These are phyloP conservation scores for Ramphastos sulfuratus DNA, from an alignment of 2,113 vertebrate genomes.

Conservation along the genomic window DNA sequence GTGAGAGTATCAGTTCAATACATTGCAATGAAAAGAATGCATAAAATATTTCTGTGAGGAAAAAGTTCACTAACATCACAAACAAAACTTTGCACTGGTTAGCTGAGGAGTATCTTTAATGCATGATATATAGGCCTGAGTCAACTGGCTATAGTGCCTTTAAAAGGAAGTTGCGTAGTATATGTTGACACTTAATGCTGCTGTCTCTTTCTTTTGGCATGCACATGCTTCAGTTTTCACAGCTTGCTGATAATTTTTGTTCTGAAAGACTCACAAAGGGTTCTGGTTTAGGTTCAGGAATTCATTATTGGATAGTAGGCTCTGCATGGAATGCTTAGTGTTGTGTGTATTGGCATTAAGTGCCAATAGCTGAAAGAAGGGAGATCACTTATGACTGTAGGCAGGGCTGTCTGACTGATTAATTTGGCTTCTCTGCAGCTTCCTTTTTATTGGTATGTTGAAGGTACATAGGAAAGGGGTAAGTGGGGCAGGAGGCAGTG, in stretches of 20 bases:
- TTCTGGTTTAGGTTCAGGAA: neutral
- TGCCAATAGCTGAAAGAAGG: neutral
- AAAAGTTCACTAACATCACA: neutral
- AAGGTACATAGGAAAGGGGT: neutral
- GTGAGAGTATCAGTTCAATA: neutral
- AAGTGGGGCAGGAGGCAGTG: neutral
- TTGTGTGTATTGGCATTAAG: neutral
- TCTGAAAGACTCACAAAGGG: neutral
- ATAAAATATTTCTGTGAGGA: neutral
- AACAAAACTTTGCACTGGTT: neutral
- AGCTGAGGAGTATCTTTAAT: neutral
- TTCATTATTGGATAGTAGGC: rapidly evolving
- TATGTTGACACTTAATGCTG: neutral
- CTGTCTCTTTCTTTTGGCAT: neutral
- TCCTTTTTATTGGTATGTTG: neutral
- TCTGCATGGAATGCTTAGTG: neutral
- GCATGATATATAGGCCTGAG: neutral
- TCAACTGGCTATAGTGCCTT: neutral
- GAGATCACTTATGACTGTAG: neutral
- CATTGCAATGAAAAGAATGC: neutral
- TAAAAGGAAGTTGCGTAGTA: neutral
- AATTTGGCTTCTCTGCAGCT: neutral
- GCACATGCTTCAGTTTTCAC: neutral
- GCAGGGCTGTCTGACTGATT: neutral
- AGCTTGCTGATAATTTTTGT: neutral